Evolutionary conservation across 2,888 invertebrate genomes (phyloP), one percentile per base, ranked within the genome.

Genomic region (Lutraria lutraria): DNA sequence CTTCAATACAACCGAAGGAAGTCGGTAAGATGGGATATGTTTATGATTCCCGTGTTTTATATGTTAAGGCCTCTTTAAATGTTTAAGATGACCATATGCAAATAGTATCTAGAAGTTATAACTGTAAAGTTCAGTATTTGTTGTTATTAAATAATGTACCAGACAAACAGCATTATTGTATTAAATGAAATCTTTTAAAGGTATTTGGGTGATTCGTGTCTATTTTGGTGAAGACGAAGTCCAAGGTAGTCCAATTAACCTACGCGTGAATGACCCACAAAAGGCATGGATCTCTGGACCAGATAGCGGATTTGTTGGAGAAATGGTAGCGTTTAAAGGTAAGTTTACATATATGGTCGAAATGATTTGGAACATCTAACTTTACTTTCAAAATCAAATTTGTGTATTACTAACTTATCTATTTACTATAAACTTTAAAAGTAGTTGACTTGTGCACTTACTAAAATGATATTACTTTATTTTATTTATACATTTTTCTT

Each of bases 201-300:
- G 95, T 68, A 83, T 92, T n/a, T 96, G 96, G 95, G 90, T 87
- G 21, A 90, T 95, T 16, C 92, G 90, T n/a, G 93, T 94, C 2
- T 91, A 92, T 88, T 92, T 98, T 63, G 98, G 98, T 86, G 97
- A 98, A 34, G 98, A 98, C 54, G 98, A 98, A 72, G 97, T 98
- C 29, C 97, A 97, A 56, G 97, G 98, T 98, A 94, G 98, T 98
- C 97, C 97, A 0, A 97, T 97, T 90, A 97, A 97, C 0, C 97
- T 98, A 4, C 98, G 98, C 82, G 97, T 97, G 2, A 96, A 96
- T 91, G 97, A 97, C 93, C 96, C 97, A 15, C 95, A 96, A 68
- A 96, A 96, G 79, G 97, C 97, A 0, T 94, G 95, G 87, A 92
- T 97, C 16, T 94, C 96, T 13, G 97, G 97, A 10, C 95, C 97